Percentiles rank a stretch among this genome's conserved stretches.
Evolutionary conservation across 2,888 invertebrate species (phyloP).

Genomic region (Heliconius sara): DNA sequence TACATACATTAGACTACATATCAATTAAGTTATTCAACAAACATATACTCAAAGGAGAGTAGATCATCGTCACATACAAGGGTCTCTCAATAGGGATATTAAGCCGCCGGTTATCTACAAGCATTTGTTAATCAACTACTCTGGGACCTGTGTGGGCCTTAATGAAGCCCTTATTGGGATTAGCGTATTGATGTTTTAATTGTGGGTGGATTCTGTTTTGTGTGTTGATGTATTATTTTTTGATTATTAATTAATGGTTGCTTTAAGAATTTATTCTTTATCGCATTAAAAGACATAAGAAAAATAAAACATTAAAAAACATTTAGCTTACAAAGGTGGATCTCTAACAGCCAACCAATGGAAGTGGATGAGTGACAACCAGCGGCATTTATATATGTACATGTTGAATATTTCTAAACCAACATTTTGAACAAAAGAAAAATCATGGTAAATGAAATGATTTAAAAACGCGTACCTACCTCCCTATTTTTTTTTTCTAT

Average conservation of each 20-base stretch:
- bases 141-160: conserved; percentile 5
- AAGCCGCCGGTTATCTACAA: conserved; percentile 15
- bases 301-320: too few species aligned
- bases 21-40: background rate
- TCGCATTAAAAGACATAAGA: too few species aligned
- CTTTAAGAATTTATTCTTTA: too few species aligned
- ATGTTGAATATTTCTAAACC: too few species aligned
- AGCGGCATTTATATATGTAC: too few species aligned
- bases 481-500: background rate
- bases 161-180: conserved; percentile 20
- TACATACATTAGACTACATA: background rate
- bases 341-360: too few species aligned
- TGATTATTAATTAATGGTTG: background rate
- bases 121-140: conserved; percentile 23
- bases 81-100: conserved; percentile 4
- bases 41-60: background rate
- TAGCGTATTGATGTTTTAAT: background rate
- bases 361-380: too few species aligned
- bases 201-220: background rate
- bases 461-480: too few species aligned
- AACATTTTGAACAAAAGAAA: too few species aligned
- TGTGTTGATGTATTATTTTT: background rate
- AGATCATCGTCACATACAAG: conserved; percentile 20
- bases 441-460: too few species aligned
- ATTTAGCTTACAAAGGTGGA: too few species aligned